phyloP scores from a whole-genome alignment of 2,888 invertebrate genomes.

The Synanthedon myopaeformis region DNA sequence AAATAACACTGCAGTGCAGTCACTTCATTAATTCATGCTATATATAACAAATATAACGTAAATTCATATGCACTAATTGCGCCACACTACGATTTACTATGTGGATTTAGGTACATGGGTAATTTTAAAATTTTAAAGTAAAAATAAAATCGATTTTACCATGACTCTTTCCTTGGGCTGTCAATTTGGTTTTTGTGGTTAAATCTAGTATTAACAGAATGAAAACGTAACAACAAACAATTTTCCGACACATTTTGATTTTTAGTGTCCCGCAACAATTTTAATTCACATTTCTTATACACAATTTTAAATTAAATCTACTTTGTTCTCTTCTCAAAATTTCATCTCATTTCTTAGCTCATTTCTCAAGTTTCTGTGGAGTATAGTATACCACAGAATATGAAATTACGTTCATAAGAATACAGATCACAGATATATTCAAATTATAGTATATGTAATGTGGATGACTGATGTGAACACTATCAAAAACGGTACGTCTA shows the following conservation, averaged over 20 bases:
- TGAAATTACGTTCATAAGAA: too few relatives aligned
- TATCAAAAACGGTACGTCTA: too few relatives aligned
- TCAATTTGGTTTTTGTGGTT: constrained; percentile 76
- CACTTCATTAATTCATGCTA: too few relatives aligned
- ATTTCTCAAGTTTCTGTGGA: not conserved
- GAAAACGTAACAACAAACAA: constrained; percentile 76
- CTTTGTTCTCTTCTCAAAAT: constrained; percentile 20
- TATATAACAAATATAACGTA: too few relatives aligned
- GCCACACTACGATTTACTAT: not conserved
- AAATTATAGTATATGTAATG: too few relatives aligned
- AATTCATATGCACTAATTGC: too few relatives aligned
- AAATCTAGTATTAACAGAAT: constrained; percentile 76
- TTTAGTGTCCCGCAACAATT: constrained; percentile 20
- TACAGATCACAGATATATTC: too few relatives aligned
- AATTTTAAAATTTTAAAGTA: not conserved
- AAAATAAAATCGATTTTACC: constrained; percentile 70
- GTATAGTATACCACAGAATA: too few relatives aligned
- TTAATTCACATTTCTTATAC: constrained; percentile 52
- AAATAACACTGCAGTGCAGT: too few relatives aligned
- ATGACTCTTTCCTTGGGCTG: constrained; percentile 80
- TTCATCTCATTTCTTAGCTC: constrained; percentile 10
- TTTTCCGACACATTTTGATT: constrained; percentile 65
- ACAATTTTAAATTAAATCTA: constrained; percentile 16
- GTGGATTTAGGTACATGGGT: not conserved
- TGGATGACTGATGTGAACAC: too few relatives aligned